Conservation (phyloP, 2,888 invertebrate species). For the Acrocera orbiculus region DNA sequence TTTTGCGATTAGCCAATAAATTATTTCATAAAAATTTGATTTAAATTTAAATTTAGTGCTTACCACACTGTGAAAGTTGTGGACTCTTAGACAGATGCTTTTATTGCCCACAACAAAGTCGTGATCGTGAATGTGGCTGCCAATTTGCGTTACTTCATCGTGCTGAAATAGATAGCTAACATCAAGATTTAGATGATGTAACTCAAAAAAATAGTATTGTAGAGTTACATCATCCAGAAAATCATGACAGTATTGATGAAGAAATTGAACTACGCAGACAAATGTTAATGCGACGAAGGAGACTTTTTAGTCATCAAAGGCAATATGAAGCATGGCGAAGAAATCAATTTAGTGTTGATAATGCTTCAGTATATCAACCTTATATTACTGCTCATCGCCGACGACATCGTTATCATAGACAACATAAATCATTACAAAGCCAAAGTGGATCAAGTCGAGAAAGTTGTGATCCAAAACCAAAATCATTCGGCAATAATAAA, state of each 20-base stretch:
- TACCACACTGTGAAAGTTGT: conserved; percentile 59
- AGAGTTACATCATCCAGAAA: conserved; percentile 16
- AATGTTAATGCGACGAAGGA: conserved; percentile 24
- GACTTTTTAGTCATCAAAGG: conserved; percentile 28
- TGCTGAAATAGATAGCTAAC: conserved; percentile 51
- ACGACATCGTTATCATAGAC: conserved; percentile 26
- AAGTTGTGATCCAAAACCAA: conserved; percentile 25
- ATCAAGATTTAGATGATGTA: conserved; percentile 24
- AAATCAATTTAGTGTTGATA: conserved; percentile 29
- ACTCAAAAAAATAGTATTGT: conserved; percentile 4
- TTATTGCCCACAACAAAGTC: conserved; percentile 62
- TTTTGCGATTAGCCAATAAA: too few species aligned
- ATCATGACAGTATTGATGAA: conserved; percentile 14
- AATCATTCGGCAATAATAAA: too few species aligned
- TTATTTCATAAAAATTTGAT: too few species aligned
- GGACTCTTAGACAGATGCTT: conserved; percentile 79
- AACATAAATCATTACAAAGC: conserved; percentile 28
- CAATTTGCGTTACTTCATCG: conserved; percentile 79
- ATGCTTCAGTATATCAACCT: conserved; percentile 25
- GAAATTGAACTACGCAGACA: conserved; percentile 25
- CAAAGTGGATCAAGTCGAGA: conserved; percentile 26
- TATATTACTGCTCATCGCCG: conserved; percentile 21
- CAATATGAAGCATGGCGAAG: conserved; percentile 31
- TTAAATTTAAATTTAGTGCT: too few species aligned
- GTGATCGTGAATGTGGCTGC: conserved; percentile 72